Conservation (phyloP, 2,797 vertebrate species). For the Liparis tanakae region DNA sequence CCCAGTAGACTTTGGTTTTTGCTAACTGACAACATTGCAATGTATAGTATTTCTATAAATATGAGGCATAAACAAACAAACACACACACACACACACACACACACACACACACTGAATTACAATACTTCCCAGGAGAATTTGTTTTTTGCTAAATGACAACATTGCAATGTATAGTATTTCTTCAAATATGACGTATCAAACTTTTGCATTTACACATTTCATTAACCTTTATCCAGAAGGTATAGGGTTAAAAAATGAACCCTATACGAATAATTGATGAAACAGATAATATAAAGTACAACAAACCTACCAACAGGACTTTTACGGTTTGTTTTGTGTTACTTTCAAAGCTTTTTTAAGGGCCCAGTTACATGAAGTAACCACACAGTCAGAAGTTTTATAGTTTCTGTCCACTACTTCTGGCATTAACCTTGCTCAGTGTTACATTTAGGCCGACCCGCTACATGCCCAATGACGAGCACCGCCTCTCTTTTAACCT, state of each 20-base stretch:
- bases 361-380: background rate
- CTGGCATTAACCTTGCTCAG: background rate
- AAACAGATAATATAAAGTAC: background rate
- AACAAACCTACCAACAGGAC: background rate
- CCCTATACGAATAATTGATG: background rate
- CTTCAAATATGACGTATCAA: conserved; percentile 7
- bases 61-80: background rate
- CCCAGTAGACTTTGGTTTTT: conserved; percentile 4
- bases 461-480: background rate
- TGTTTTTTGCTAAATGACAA: conserved; percentile 5
- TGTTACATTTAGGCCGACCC: background rate
- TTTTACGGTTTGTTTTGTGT: background rate
- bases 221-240: background rate
- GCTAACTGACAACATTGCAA: conserved; percentile 1
- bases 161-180: background rate
- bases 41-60: conserved; percentile 5
- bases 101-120: conserved; percentile 6
- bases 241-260: background rate
- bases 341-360: conserved; percentile 3
- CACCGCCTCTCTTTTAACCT: background rate
- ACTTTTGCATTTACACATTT: background rate
- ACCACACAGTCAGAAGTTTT: background rate
- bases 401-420: background rate
- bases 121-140: background rate
- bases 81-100: conserved; percentile 21